Conservation (phyloP, 2,797 vertebrate genomes). For the Leptatherina wallacei region DNA sequence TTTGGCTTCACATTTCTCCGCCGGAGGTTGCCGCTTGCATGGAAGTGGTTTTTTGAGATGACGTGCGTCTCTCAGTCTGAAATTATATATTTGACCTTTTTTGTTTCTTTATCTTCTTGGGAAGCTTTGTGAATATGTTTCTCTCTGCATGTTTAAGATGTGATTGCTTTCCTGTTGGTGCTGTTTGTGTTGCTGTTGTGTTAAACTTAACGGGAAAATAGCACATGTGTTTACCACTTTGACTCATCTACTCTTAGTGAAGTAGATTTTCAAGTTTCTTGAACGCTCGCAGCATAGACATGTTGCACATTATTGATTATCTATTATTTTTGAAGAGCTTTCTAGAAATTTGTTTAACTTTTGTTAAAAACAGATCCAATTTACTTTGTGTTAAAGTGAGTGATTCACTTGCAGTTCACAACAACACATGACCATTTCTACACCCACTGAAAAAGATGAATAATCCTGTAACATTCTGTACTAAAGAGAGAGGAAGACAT, state of each 20-base stretch:
- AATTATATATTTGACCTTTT: slow-evolving; percentile 12
- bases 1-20: no score
- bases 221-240: slow-evolving; percentile 25
- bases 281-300: slow-evolving; percentile 14
- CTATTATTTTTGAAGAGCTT: slow-evolving; percentile 19
- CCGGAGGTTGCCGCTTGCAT: no score
- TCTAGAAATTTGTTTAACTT: background rate
- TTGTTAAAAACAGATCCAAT: no score
- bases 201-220: slow-evolving; percentile 43
- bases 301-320: slow-evolving; percentile 1
- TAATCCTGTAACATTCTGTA: no score
- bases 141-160: slow-evolving; percentile 22
- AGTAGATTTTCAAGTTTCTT: background rate
- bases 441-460: no score
- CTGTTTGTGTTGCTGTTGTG: slow-evolving; percentile 45
- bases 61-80: slow-evolving; percentile 19
- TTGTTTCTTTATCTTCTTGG: slow-evolving; percentile 28
- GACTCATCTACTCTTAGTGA: slow-evolving; percentile 28
- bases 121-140: slow-evolving; percentile 16
- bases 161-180: slow-evolving; percentile 35
- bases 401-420: no score
- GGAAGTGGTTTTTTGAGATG: slow-evolving; percentile 14
- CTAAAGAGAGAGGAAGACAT: no score
- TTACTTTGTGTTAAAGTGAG: no score
- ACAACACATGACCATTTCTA: no score